Percentiles rank a stretch among this genome's conserved stretches.
These are phyloP conservation scores for Amia ocellicauda DNA, from an alignment of 2,113 vertebrate species.

Conservation along the genomic window DNA sequence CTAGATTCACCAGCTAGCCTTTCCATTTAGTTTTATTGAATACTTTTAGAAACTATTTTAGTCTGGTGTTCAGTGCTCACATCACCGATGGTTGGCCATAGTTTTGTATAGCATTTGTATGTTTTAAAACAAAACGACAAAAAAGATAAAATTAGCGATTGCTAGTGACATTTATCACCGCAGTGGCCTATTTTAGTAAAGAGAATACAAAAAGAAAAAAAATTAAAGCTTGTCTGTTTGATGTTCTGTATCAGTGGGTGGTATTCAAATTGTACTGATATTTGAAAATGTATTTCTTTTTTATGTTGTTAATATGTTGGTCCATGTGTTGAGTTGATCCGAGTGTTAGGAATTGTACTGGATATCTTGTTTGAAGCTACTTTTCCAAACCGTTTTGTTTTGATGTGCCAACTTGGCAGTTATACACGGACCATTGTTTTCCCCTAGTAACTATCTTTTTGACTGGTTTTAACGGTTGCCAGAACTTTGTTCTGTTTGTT, in stretches of 20 bases:
- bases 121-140: slow-evolving; percentile 46
- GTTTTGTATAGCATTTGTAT: slow-evolving; percentile 51
- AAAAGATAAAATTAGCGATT: slow-evolving; percentile 53
- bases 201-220: slow-evolving; percentile 35
- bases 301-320: slow-evolving; percentile 32
- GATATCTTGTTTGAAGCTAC: slow-evolving; percentile 27
- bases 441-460: slow-evolving; percentile 26
- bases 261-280: slow-evolving; percentile 28
- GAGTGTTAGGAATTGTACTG: slow-evolving; percentile 22
- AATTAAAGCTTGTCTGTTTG: slow-evolving; percentile 39
- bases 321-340: slow-evolving; percentile 51
- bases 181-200: slow-evolving; percentile 77
- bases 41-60: not conserved
- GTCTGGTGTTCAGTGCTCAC: slow-evolving; percentile 22
- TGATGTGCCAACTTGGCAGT: not conserved
- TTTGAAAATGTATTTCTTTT: slow-evolving; percentile 57
- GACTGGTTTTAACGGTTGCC: slow-evolving; percentile 29
- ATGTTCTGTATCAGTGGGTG: slow-evolving; percentile 47
- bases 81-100: slow-evolving; percentile 36
- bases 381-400: slow-evolving; percentile 16
- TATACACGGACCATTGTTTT: slow-evolving; percentile 19
- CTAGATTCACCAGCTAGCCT: slow-evolving; percentile 22
- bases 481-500: slow-evolving; percentile 29
- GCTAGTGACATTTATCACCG: slow-evolving; percentile 66
- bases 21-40: slow-evolving; percentile 21